A percentile compares a stretch with the other conserved stretches of the same genome.
Evolutionary conservation across 2,113 vertebrate species (phyloP).

Genomic region (Pangasianodon hypophthalmus): DNA sequence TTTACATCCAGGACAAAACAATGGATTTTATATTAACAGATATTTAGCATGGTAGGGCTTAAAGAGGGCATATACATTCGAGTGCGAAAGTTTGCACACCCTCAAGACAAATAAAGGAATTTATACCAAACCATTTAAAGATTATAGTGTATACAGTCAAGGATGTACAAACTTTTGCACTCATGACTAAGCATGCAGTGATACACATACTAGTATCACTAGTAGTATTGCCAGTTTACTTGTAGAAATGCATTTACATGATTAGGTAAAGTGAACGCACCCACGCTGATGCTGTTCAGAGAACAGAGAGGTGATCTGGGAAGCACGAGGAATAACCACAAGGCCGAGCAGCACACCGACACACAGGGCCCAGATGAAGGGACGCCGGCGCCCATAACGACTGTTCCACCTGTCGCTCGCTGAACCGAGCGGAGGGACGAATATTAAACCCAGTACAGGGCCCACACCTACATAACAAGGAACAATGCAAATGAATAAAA

Average conservation of each 20-base stretch:
- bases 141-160: background rate
- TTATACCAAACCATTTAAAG: background rate
- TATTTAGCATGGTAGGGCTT: background rate
- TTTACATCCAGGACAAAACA: background rate
- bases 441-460: conserved; percentile 81
- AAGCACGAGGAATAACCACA: conserved; percentile 77
- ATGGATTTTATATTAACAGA: background rate
- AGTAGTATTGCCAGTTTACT: background rate
- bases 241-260: background rate
- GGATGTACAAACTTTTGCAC: background rate
- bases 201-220: background rate
- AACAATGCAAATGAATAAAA: background rate
- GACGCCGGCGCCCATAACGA: conserved; percentile 81
- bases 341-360: conserved; percentile 83
- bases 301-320: conserved; percentile 71
- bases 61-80: background rate
- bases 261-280: background rate
- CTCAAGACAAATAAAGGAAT: background rate
- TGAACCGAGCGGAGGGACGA: conserved; percentile 79
- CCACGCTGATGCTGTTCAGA: conserved; percentile 43
- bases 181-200: background rate
- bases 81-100: background rate
- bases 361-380: conserved; percentile 85
- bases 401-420: conserved; percentile 83
- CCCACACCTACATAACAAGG: conserved; percentile 75